Base-by-base conservation (phyloP, 2,797 vertebrate species). In the Emys orbicularis region DNA sequence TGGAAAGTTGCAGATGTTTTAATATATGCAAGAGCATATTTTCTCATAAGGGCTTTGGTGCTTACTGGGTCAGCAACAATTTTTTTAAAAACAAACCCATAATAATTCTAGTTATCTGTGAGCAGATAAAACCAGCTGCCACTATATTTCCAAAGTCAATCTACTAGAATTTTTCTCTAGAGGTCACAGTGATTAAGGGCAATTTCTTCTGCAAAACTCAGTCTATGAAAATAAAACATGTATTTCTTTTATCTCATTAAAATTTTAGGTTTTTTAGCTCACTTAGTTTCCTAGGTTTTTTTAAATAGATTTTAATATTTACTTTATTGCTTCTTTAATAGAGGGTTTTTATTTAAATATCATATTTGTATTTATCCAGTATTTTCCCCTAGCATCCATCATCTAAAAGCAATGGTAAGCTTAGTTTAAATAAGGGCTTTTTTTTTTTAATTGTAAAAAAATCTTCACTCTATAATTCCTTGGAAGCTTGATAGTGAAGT, bases 31-130 rank as follows among this genome's bases (percentile, higher is more conserved):
- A 37, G 7, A 27, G 7, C 50, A 29, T 44, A 44, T 44, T 74
- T 84, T 86, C 56, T 86, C 54, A 61, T 44, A 50, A 25, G 41
- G 34, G 57, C 76, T 27, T n/a, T 41, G 8, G 12, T 61, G 79
- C 3, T 9, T 37, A 76, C 5, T 4, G 50, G 5, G 11, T 3
- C 47, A 0, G 0, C 37, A 6, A 68, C 77, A 57, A 79, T 76
- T 1, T 2, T 91, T 3, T 81, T 86, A 89, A 83, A 87, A 94
- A 0, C 5, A 53, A 34, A 37, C 8, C 50, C 5, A 57, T 5
- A 56, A 83, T 49, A 91, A 79, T 37, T 84, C 13, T 79, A 18
- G 15, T 94, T 92, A 81, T 90, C 61, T 29, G 21, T 82, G 11
- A 5, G 1, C 61, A 54, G 18, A 54, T 19, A 0, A 88, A 85